A percentile compares a stretch with the other conserved stretches of the same genome.
phyloP scores from a whole-genome alignment of 2,888 invertebrate genomes.

The Helicoverpa assulta region DNA sequence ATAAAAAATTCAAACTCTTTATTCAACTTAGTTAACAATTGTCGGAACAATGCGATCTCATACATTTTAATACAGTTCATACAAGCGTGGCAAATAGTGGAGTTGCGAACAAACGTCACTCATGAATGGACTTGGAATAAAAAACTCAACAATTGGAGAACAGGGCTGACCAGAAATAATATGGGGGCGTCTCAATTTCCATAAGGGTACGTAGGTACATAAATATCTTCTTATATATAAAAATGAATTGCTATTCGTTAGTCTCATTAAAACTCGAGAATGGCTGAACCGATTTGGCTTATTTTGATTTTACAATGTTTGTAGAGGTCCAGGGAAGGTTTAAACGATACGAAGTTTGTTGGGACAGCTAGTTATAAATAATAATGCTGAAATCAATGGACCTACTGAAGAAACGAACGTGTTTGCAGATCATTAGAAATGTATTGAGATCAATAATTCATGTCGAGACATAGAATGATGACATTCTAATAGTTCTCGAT shows the following conservation, averaged over 20 bases:
- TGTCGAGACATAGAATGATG: slow-evolving; percentile 23
- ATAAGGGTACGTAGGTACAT: slow-evolving; percentile 4
- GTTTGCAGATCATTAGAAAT: slow-evolving; percentile 27
- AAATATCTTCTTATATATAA: too few relatives aligned
- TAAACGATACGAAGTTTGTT: too few relatives aligned
- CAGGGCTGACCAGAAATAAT: slow-evolving; percentile 30
- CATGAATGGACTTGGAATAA: slow-evolving; percentile 34
- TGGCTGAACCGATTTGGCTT: too few relatives aligned
- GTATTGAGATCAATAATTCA: slow-evolving; percentile 23
- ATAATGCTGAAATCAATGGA: slow-evolving; percentile 5
- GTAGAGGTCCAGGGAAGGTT: too few relatives aligned
- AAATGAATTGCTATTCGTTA: too few relatives aligned
- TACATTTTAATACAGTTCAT: slow-evolving; percentile 78
- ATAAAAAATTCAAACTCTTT: slow-evolving; percentile 55
- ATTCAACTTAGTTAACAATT: slow-evolving; percentile 72
- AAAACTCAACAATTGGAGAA: slow-evolving; percentile 31
- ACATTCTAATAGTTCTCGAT: slow-evolving; percentile 24
- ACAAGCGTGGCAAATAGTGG: slow-evolving; percentile 70
- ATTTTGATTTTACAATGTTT: too few relatives aligned
- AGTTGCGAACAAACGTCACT: slow-evolving; percentile 64
- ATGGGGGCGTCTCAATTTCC: slow-evolving; percentile 35
- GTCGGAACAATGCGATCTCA: slow-evolving; percentile 77
- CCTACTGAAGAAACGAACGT: slow-evolving; percentile 36
- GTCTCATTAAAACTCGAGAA: too few relatives aligned
- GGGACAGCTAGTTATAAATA: too few relatives aligned